phyloP scores from a whole-genome alignment of 1,140 invertebrate genomes.

The Argopecten irradians region DNA sequence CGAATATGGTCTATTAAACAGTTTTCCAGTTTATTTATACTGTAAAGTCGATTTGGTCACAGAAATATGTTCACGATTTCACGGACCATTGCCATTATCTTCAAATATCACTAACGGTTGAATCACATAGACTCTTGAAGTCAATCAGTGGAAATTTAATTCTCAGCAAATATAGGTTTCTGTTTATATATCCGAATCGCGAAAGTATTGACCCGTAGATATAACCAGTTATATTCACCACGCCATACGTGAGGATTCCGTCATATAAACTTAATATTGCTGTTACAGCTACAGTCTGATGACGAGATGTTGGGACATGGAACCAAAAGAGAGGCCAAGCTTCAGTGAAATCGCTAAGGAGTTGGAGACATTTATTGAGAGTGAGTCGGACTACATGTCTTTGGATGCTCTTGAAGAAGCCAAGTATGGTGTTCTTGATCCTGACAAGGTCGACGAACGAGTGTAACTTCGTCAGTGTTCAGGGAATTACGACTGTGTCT shows the following conservation, averaged over 20 bases:
- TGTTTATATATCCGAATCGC: not conserved
- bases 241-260: too few relatives aligned
- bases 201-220: not conserved
- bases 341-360: constrained; percentile 56
- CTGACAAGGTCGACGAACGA: constrained; percentile 55
- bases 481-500: not conserved
- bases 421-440: constrained; percentile 53
- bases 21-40: not conserved
- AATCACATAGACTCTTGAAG: too few relatives aligned
- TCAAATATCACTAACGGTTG: too few relatives aligned
- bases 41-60: too few relatives aligned
- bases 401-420: constrained; percentile 57
- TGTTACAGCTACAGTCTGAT: constrained; percentile 60
- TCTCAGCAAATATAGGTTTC: not conserved
- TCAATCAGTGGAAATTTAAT: too few relatives aligned
- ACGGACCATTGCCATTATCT: too few relatives aligned
- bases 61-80: too few relatives aligned
- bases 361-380: constrained; percentile 58
- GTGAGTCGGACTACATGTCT: constrained; percentile 59
- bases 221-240: not conserved
- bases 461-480: constrained; percentile 33
- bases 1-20: not conserved
- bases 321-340: constrained; percentile 48
- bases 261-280: too few relatives aligned
- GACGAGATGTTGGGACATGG: constrained; percentile 57